Evolutionary conservation across 2,113 vertebrate genomes (phyloP).

Genomic region (Phasianus colchicus): DNA sequence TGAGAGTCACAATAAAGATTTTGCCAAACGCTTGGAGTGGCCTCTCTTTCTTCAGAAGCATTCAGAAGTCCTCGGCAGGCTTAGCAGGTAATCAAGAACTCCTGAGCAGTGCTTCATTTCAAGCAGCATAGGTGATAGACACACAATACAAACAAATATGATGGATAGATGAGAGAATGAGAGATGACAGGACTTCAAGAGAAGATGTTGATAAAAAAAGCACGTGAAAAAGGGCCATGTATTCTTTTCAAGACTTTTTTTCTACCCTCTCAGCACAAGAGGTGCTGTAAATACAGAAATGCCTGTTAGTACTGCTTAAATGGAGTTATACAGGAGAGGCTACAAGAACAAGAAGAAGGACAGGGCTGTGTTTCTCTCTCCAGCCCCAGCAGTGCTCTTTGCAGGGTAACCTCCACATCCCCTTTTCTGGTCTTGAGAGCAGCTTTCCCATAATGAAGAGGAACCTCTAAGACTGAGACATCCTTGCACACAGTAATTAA

Average conservation of each 20-base stretch:
- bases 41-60: neutral
- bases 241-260: neutral
- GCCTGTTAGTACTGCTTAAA: neutral
- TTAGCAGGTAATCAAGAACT: neutral
- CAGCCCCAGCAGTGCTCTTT: neutral
- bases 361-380: neutral
- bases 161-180: neutral
- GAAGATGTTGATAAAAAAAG: neutral
- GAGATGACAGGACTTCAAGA: neutral
- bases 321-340: neutral
- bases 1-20: neutral
- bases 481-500: neutral
- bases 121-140: neutral
- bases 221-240: neutral
- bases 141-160: neutral
- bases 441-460: neutral
- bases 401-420: neutral
- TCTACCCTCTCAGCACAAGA: neutral
- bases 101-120: neutral
- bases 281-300: neutral
- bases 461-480: neutral
- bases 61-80: neutral
- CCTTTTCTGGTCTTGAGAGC: neutral
- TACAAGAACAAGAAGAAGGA: neutral
- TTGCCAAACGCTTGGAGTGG: neutral